Percentiles rank a stretch among this genome's conserved stretches.
Evolutionary conservation across 2,888 invertebrate species (phyloP).

Genomic region (Cinara cedri): DNA sequence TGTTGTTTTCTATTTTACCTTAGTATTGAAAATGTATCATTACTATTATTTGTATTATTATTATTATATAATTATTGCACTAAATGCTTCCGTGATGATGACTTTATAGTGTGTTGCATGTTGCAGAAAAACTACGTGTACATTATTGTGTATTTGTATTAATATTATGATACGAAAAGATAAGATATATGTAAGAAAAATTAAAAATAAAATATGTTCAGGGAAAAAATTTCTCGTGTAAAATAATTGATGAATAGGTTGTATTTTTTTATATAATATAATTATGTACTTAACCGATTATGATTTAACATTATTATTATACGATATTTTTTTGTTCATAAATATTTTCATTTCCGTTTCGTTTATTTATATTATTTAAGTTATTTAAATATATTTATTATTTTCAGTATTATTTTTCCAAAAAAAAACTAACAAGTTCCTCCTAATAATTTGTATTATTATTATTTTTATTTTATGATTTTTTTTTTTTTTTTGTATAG

Average conservation of each 20-base stretch:
- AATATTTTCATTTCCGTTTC: slow-evolving; percentile 40
- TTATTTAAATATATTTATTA: slow-evolving; percentile 7
- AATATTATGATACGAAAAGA: no score
- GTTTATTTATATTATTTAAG: neutral
- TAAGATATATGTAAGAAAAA: neutral
- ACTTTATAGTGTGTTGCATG: slow-evolving; percentile 36
- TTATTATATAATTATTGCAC: slow-evolving; percentile 49
- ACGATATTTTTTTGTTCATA: neutral
- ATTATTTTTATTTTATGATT: slow-evolving; percentile 19
- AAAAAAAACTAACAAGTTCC: slow-evolving; percentile 55
- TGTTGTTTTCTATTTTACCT: slow-evolving; percentile 23
- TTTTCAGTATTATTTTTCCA: slow-evolving; percentile 54
- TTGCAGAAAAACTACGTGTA: slow-evolving; percentile 8
- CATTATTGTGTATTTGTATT: slow-evolving; percentile 39
- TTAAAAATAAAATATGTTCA: slow-evolving; percentile 22
- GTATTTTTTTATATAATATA: slow-evolving; percentile 54
- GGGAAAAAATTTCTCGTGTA: slow-evolving; percentile 13
- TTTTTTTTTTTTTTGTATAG: slow-evolving; percentile 29
- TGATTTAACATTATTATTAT: neutral
- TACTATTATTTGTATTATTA: neutral
- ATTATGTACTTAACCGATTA: slow-evolving; percentile 44
- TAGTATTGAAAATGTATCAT: neutral
- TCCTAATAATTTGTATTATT: slow-evolving; percentile 41
- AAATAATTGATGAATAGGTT: slow-evolving; percentile 28
- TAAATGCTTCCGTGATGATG: slow-evolving; percentile 14